phyloP scores from a whole-genome alignment of 2,888 invertebrate species.

The Calephelis perditalis region DNA sequence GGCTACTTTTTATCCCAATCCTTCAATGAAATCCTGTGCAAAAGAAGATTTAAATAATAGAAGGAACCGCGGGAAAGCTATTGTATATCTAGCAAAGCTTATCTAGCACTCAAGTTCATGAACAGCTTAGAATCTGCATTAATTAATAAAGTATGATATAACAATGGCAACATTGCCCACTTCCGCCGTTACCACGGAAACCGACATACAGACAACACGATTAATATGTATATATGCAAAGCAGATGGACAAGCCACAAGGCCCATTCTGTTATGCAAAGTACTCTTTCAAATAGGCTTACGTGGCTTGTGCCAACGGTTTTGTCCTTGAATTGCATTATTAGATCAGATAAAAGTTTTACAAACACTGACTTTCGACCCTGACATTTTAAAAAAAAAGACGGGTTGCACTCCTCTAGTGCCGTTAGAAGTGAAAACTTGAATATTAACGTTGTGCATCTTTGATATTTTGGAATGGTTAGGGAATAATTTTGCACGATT shows the following conservation, averaged over 20 bases:
- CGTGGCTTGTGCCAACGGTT: background rate
- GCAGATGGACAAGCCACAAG: constrained; percentile 9
- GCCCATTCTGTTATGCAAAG: background rate
- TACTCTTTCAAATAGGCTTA: constrained; percentile 2
- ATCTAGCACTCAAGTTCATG: background rate
- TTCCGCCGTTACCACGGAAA: constrained; percentile 24
- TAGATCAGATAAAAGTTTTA: background rate
- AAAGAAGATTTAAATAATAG: no score
- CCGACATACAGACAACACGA: constrained; percentile 15
- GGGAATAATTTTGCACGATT: no score
- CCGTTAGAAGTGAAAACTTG: no score
- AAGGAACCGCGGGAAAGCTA: no score
- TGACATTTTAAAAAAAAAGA: no score
- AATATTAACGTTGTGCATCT: no score
- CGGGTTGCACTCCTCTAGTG: no score
- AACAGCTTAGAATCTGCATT: background rate
- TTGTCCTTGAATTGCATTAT: background rate
- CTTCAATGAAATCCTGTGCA: no score
- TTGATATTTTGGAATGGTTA: no score
- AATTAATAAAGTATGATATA: background rate
- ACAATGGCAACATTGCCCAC: constrained; percentile 7
- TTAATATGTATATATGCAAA: constrained; percentile 14
- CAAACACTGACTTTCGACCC: no score
- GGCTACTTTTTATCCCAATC: no score
- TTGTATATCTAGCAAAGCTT: background rate